Base-by-base conservation (phyloP, 2,888 invertebrate species). In the Eilema caniola region DNA sequence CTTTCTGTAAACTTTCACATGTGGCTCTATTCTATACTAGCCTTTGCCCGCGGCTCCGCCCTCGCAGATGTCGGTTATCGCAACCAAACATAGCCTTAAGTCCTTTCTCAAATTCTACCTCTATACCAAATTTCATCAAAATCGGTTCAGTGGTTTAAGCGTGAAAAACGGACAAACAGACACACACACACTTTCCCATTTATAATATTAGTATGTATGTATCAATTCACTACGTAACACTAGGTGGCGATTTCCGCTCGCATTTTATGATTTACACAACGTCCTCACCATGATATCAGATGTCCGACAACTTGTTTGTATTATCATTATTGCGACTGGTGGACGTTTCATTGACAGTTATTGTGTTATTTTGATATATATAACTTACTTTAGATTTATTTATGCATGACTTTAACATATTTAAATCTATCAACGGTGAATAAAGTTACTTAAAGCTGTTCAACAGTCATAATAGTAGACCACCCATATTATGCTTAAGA, bases 331-430 rank as follows among this genome's bases (percentile, higher is more conserved):
- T 86, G 87, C 86, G 86, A 88, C 83, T 86, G 84, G 79, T 81
- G 80, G 86, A 87, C 85, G 83, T 87, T 87, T 85, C 85, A 89
- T 89, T 86, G 90, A 88, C 88, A 90, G 85, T 89, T 87, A 88
- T 88, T 85, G 85, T 86, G 86, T 85, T 86, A 86, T 88, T 89
- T 87, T 83, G 85, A 83, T 82, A 84, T 78, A 79, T 83, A 85
- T 81, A 82, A 76, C 81, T 79, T 82, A 81, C 77, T 84, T 85
- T 76, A 79, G 73, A 83, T 77, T 78, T 77, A 82, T 83, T 77
- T 83, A 86, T 83, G 80, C 74, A 80, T 76, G 74, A 79, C 64
- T 73, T 67, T 70, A 73, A 70, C 64, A 70, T 72, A 82, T 77
- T 75, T 77, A 78, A 76, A 83, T 80, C 70, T 73, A 76, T 80